Percentiles rank a stretch among this genome's conserved stretches.
Conservation (phyloP, 2,113 vertebrate species). For the Aldabrachelys gigantea region DNA sequence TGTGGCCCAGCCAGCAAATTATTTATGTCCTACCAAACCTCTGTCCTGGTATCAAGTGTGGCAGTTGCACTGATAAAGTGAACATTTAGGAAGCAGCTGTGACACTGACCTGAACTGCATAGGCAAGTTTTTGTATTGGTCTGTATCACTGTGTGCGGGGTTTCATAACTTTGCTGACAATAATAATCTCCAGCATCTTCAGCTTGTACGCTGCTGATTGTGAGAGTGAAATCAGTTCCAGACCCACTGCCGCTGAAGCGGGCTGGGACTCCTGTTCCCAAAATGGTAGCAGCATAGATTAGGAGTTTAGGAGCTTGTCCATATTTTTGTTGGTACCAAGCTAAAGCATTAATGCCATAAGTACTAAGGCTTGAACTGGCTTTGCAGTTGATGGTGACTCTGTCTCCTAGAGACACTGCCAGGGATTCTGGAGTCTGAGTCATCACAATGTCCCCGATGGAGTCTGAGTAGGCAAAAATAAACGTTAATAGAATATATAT, state of each 20-base stretch:
- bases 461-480: not conserved
- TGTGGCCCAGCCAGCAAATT: not conserved
- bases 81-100: not conserved
- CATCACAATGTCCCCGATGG: not conserved
- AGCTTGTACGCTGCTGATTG: too few species aligned
- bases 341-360: not conserved
- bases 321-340: slow-evolving; percentile 50
- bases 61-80: not conserved
- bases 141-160: not conserved
- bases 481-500: not conserved
- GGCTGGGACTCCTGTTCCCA: too few species aligned
- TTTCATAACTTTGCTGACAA: not conserved
- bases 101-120: not conserved
- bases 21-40: not conserved
- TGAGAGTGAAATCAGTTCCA: not conserved
- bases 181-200: too few species aligned
- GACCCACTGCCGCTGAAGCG: not conserved
- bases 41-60: not conserved
- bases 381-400: slow-evolving; percentile 51
- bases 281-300: fast-evolving
- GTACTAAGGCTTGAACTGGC: not conserved
- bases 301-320: slow-evolving; percentile 63
- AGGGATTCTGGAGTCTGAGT: slow-evolving; percentile 10
- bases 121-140: not conserved
- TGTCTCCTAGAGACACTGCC: not conserved